A percentile compares a stretch with the other conserved stretches of the same genome.
Evolutionary conservation across 2,797 vertebrate genomes (phyloP).

Genomic region (Cyclopterus lumpus): DNA sequence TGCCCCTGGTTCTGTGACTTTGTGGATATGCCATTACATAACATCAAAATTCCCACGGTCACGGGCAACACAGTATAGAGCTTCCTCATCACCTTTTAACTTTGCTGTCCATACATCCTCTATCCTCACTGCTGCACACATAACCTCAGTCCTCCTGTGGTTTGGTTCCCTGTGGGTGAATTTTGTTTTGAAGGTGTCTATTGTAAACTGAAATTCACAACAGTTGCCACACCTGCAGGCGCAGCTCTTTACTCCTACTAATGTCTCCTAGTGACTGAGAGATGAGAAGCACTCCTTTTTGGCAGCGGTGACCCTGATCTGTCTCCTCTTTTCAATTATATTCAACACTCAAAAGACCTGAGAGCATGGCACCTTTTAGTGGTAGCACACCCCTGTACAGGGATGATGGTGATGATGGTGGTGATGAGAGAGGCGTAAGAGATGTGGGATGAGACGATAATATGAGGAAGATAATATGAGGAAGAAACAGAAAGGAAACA

Average conservation of each 20-base stretch:
- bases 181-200: not conserved
- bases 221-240: not conserved
- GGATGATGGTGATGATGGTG: conserved; percentile 4
- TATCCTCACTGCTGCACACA: too few species aligned
- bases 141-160: not conserved
- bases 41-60: conserved; percentile 50
- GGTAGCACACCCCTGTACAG: not conserved
- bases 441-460: conserved; percentile 14
- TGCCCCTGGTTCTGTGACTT: conserved; percentile 40
- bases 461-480: conserved; percentile 20
- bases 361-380: conserved; percentile 16
- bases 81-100: conserved; percentile 29
- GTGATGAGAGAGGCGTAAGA: conserved; percentile 17
- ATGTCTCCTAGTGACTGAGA: conserved; percentile 7
- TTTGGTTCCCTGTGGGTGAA: not conserved
- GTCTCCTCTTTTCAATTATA: conserved; percentile 28
- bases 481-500: conserved; percentile 25
- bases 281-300: conserved; percentile 18
- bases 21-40: conserved; percentile 48
- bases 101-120: too few species aligned
- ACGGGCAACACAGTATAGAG: conserved; percentile 35
- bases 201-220: conserved; percentile 1
- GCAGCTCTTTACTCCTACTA: not conserved
- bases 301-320: conserved; percentile 43
- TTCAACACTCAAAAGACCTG: not conserved